Conservation (phyloP, 2,888 invertebrate genomes). For the Hirtodrosophila duncani region DNA sequence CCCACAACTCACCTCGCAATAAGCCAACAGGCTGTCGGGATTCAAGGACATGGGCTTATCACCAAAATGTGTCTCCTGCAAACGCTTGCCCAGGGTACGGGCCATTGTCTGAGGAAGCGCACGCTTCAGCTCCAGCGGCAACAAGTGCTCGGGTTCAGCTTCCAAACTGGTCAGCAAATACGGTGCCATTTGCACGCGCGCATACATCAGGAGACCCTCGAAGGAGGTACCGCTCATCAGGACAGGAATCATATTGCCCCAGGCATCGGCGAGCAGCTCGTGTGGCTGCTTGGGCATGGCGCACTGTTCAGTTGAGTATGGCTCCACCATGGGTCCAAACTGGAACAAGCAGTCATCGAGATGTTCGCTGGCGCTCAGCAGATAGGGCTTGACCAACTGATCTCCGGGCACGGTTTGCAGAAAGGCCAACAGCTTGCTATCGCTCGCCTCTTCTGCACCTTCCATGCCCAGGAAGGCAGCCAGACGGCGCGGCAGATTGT, state of each 20-base stretch:
- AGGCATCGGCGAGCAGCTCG: conserved; percentile 59
- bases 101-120: conserved; percentile 47
- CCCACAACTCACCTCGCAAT: conserved; percentile 71
- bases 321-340: conserved; percentile 75
- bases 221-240: conserved; percentile 75
- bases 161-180: conserved; percentile 56
- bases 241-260: conserved; percentile 75
- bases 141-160: conserved; percentile 61
- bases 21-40: conserved; percentile 67
- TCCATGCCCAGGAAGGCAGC: conserved; percentile 63
- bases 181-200: conserved; percentile 55
- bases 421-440: conserved; percentile 53
- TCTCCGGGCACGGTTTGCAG: conserved; percentile 50
- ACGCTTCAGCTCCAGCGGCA: conserved; percentile 64
- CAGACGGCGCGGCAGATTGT: conserved; percentile 61
- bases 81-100: conserved; percentile 37
- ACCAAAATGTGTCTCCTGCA: conserved; percentile 58
- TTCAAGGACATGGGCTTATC: conserved; percentile 61
- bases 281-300: conserved; percentile 64
- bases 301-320: conserved; percentile 64
- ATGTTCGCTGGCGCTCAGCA: conserved; percentile 62
- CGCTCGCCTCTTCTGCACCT: conserved; percentile 52
- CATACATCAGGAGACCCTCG: conserved; percentile 74
- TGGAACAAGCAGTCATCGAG: conserved; percentile 67
- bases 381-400: conserved; percentile 53